A percentile compares a stretch with the other conserved stretches of the same genome.
Evolutionary conservation across 2,888 invertebrate genomes (phyloP).

Genomic region (Hyalella azteca): DNA sequence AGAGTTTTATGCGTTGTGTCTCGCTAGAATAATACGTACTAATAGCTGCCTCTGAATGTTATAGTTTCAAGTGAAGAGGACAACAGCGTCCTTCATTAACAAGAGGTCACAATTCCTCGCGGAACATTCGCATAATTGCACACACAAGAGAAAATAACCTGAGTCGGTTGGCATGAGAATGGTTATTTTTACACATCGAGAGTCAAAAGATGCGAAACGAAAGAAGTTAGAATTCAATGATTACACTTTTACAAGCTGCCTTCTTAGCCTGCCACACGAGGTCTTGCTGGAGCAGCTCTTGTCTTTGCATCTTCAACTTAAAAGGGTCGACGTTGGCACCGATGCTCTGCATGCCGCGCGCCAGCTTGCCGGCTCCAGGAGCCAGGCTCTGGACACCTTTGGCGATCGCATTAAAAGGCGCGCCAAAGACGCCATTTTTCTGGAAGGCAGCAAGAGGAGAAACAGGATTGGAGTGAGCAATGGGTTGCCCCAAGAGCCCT

Average conservation of each 20-base stretch:
- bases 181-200: no score
- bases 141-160: no score
- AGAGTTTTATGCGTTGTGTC: no score
- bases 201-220: no score
- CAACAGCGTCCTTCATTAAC: no score
- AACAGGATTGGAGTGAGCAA: conserved; percentile 15
- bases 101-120: no score
- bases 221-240: conserved; percentile 51
- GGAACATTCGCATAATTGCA: no score
- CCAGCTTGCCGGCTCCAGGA: conserved; percentile 53
- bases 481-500: neutral
- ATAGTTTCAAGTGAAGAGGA: no score
- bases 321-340: conserved; percentile 56
- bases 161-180: no score
- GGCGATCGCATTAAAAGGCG: neutral
- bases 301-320: conserved; percentile 47
- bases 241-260: conserved; percentile 47
- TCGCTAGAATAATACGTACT: no score
- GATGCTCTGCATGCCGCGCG: conserved; percentile 58
- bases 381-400: conserved; percentile 60
- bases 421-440: conserved; percentile 44
- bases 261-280: conserved; percentile 49
- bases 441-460: conserved; percentile 46
- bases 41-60: no score
- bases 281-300: conserved; percentile 51